Evolutionary conservation across 2,888 invertebrate species (phyloP).

Genomic region (Biston betularia): DNA sequence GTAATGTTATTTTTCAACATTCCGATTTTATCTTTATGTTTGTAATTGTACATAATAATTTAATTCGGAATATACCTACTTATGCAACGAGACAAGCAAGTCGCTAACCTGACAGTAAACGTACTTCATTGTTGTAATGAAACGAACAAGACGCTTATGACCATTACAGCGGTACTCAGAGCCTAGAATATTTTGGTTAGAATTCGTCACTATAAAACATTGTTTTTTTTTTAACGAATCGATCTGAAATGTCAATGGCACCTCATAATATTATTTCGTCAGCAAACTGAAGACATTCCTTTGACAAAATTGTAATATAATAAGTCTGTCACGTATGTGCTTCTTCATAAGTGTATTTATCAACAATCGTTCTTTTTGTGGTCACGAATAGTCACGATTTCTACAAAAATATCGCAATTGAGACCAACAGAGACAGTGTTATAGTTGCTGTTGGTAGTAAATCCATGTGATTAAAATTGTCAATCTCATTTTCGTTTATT

Average conservation of each 20-base stretch:
- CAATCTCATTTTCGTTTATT: too few species aligned
- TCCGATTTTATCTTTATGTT: not conserved
- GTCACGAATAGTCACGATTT: conserved; percentile 13
- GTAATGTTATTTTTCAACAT: conserved; percentile 8
- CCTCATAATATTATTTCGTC: not conserved
- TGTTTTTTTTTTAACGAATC: too few species aligned
- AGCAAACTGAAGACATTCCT: conserved; percentile 9
- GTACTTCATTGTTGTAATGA: too few species aligned
- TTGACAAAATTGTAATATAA: conserved; percentile 13
- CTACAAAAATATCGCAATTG: conserved; percentile 1
- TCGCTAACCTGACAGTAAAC: too few species aligned
- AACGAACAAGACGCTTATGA: too few species aligned
- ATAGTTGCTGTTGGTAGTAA: not conserved
- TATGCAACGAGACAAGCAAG: too few species aligned
- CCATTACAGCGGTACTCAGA: too few species aligned
- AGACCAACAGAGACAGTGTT: not conserved
- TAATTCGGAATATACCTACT: too few species aligned
- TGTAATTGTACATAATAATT: not conserved
- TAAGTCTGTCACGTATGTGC: conserved; percentile 5
- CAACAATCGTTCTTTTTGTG: conserved; percentile 2
- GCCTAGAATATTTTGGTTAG: too few species aligned
- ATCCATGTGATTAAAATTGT: too few species aligned
- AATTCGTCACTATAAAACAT: too few species aligned
- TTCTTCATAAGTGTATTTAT: conserved; percentile 7
- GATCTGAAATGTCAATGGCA: not conserved